Evolutionary conservation across 2,113 vertebrate genomes (phyloP), one percentile per base, ranked within the genome.

Genomic region (Callocephalon fimbriatum): DNA sequence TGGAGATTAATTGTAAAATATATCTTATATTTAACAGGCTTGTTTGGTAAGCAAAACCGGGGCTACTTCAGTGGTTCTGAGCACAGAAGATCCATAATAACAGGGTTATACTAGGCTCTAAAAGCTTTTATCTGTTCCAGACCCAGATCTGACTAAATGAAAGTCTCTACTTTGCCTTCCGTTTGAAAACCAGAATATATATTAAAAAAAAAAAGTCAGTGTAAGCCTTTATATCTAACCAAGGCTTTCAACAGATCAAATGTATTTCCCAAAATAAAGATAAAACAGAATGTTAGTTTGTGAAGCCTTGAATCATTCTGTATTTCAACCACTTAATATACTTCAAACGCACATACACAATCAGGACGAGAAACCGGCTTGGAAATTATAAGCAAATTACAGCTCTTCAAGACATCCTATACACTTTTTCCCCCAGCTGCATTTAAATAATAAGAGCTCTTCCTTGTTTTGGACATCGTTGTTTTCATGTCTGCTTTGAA

Each of bases 221-320:
- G 19, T 83, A 90, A 80, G 31, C 70, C 72, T 85, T 90, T 89
- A 13, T 59, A 80, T 90, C 63, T 66, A 92, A 89, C 44, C 42
- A 59, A 93, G 74, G 53, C 80, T 93, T 94, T 85, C 88, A 90
- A 71, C 63, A 93, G 92, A 95, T 95, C 84, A 94, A 95, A 91
- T 91, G 45, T 85, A 86, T 86, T 93, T 94, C 80, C 59, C 44
- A 22, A 96, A 95, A 96, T 95, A 94, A 96, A 96, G 79, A 92
- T 96, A 91, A 96, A 96, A 86, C 76, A 63, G 92, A 90, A 85
- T 73, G 86, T 68, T 93, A 86, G 88, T 96, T 94, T 92, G 74
- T 88, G 81, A 90, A 93, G 66, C 71, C 61, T 72, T 92, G 63
- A 92, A 90, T 96, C 74, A n/a, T 85, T 96, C 53, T 78, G 63